Evolutionary conservation across 2,888 invertebrate genomes (phyloP), one percentile per base, ranked within the genome.

Genomic region (Melieria picta): DNA sequence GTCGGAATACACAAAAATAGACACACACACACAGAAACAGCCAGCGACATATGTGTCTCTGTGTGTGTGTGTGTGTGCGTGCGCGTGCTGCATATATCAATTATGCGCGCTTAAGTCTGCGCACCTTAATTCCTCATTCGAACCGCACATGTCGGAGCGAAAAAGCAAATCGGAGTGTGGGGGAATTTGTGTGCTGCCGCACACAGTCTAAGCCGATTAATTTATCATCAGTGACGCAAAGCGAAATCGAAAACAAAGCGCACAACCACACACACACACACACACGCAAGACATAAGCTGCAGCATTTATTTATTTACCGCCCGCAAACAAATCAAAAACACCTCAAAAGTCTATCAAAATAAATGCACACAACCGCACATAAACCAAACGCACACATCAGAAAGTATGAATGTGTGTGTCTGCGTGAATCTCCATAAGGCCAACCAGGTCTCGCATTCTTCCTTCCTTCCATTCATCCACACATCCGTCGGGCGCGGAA

Each of bases 261-360:
- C 16, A 30, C 30, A 30, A 30, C 30, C 30, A 42, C 42, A 13
- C 11, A 43, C n/a, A 43, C 52, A 7, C 11, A 50, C 43, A 62
- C 13, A 13, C 5, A 7, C 43, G 58, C 9, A 30, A 60, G 60
- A 67, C 60, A 52, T 13, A 45, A 67, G 67, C 50, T 52, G 47
- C 52, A 60, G 52, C 50, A 62, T 70, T 64, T 71, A 63, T 50
- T 58, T 70, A 70, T 67, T 63, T 73, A 65, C 56, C 65, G 65
- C 67, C 55, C 16, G 66, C 67, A 73, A 73, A 73, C 73, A 73
- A 73, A 73, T 71, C 73, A 71, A 68, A 71, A 71, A 65, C 61
- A 69, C 65, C 56, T 65, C 58, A 68, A 71, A 68, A 68, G 61
- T 56, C 43, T 61, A 63, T 61, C 69, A 72, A 65, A 65, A 50